These are phyloP conservation scores for Rhabdornis inornatus DNA, from an alignment of 2,113 vertebrate genomes.

Conservation along the genomic window DNA sequence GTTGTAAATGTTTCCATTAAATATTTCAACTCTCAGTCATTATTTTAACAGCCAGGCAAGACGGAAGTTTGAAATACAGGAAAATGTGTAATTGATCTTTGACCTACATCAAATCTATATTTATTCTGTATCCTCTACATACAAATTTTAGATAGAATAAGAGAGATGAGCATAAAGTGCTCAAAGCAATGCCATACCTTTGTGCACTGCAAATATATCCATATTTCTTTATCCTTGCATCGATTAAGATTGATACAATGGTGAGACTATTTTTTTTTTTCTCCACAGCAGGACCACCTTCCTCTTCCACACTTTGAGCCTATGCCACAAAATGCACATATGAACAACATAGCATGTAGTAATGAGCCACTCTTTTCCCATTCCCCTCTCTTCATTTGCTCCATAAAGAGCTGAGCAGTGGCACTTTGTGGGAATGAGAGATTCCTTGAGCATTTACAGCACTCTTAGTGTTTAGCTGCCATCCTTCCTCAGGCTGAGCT, in stretches of 20 bases:
- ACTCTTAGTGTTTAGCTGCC: neutral
- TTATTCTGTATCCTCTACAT: neutral
- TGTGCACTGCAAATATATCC: neutral
- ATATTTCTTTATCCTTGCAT: neutral
- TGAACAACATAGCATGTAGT: neutral
- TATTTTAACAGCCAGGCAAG: constrained; percentile 9
- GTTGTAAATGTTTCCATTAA: constrained; percentile 27
- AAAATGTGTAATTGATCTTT: neutral
- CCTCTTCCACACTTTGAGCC: neutral
- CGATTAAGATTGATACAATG: neutral
- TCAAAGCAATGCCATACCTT: neutral
- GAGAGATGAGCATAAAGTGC: neutral
- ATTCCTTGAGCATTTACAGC: neutral
- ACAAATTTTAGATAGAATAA: neutral
- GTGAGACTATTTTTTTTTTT: neutral
- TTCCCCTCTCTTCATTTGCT: neutral
- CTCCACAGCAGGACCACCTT: neutral
- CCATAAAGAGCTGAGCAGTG: neutral
- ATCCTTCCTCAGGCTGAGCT: neutral
- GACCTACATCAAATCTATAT: neutral
- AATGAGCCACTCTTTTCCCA: neutral
- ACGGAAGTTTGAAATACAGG: neutral
- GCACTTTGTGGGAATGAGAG: neutral
- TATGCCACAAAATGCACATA: neutral
- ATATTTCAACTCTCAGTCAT: constrained; percentile 3